These are phyloP conservation scores for Oceanodroma leucorhoa DNA, from an alignment of 2,797 vertebrate genomes.

Conservation along the genomic window DNA sequence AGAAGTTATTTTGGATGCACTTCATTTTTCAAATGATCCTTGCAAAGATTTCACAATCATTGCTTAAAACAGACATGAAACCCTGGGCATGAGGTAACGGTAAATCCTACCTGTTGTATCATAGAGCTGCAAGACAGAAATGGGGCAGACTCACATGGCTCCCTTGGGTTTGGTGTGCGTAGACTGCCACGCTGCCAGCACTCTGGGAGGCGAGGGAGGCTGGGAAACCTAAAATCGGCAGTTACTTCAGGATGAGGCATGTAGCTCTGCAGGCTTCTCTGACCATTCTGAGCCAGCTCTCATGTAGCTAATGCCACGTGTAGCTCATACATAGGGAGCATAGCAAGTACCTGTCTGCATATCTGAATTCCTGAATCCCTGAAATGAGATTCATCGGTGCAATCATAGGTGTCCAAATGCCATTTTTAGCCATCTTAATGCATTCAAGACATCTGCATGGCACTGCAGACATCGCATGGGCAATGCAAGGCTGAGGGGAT, in stretches of 20 bases:
- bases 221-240: neutral
- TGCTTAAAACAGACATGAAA: neutral
- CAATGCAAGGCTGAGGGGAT: neutral
- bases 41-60: neutral
- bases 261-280: neutral
- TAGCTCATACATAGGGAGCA: neutral
- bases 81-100: neutral
- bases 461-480: neutral
- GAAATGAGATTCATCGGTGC: neutral
- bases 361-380: neutral
- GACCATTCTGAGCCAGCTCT: neutral
- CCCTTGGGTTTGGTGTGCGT: neutral
- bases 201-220: neutral
- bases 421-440: neutral
- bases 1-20: neutral
- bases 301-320: rapidly evolving
- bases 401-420: neutral
- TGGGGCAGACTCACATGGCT: neutral
- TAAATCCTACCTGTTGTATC: neutral
- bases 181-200: neutral
- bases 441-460: neutral
- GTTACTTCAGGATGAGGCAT: neutral
- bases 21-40: neutral
- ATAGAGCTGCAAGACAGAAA: neutral
- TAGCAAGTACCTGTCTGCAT: neutral